Percentiles rank a stretch among this genome's conserved stretches.
phyloP scores from a whole-genome alignment of 2,888 invertebrate species.

The Allolobophora icterica region DNA sequence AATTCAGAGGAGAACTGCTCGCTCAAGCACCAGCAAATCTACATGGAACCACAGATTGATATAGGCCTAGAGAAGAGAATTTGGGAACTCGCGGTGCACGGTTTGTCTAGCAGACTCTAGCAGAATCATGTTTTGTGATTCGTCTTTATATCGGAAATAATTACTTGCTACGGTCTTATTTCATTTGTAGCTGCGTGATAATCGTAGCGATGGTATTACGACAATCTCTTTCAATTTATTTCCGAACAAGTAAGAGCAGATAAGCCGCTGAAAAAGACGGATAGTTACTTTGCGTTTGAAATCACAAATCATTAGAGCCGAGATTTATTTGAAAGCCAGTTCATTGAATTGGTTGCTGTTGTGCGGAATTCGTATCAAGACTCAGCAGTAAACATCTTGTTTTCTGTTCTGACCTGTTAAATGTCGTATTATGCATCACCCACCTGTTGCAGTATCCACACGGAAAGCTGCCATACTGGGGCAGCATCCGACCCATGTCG shows the following conservation, averaged over 20 bases:
- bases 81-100: background rate
- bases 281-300: background rate
- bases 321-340: background rate
- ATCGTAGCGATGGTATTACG: too few relatives aligned
- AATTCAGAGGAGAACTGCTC: too few relatives aligned
- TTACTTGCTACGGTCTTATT: background rate
- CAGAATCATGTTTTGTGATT: background rate
- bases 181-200: background rate
- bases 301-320: background rate
- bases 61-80: background rate
- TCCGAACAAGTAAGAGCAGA: background rate
- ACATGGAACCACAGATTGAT: too few relatives aligned
- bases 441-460: constrained; percentile 7
- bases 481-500: background rate
- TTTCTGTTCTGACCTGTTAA: background rate
- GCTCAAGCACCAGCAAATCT: background rate
- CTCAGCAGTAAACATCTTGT: background rate
- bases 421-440: background rate
- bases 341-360: background rate
- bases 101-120: too few relatives aligned
- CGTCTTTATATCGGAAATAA: background rate
- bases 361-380: background rate
- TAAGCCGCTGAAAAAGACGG: too few relatives aligned
- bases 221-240: background rate
- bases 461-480: background rate